Evolutionary conservation across 2,113 vertebrate species (phyloP).

Genomic region (Microtus ochrogaster): DNA sequence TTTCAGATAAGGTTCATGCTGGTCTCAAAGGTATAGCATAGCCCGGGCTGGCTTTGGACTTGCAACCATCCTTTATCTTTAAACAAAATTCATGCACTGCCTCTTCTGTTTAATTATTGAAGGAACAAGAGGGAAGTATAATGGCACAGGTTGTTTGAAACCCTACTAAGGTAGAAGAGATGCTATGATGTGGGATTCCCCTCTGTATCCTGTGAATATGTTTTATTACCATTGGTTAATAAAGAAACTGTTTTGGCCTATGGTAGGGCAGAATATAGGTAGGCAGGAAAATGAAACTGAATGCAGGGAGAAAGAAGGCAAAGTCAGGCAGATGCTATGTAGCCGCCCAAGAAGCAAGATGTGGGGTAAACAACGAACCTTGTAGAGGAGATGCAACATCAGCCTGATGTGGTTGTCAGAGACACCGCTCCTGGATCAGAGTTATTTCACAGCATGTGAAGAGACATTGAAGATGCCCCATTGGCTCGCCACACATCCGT

Average conservation of each 20-base stretch:
- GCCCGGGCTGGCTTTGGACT: neutral
- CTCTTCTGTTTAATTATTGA: neutral
- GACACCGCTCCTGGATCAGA: neutral
- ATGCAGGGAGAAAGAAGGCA: too few relatives aligned
- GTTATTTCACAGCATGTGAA: neutral
- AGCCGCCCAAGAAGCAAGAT: too few relatives aligned
- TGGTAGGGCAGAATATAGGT: too few relatives aligned
- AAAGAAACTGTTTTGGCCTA: too few relatives aligned
- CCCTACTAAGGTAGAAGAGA: neutral
- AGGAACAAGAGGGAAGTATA: neutral
- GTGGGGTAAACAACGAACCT: too few relatives aligned
- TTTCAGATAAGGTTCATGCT: neutral
- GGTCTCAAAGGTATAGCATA: too few relatives aligned
- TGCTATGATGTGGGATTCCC: too few relatives aligned
- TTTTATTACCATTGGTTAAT: too few relatives aligned
- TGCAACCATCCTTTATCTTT: neutral
- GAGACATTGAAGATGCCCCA: neutral
- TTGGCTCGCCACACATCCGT: neutral
- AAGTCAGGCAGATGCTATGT: too few relatives aligned
- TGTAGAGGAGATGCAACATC: neutral
- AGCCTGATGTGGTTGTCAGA: neutral
- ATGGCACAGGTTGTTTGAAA: neutral
- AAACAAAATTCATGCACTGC: neutral
- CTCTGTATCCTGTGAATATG: too few relatives aligned
- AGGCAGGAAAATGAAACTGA: too few relatives aligned